Evolutionary conservation across 2,888 invertebrate genomes (phyloP).

Genomic region (Operophtera brumata): DNA sequence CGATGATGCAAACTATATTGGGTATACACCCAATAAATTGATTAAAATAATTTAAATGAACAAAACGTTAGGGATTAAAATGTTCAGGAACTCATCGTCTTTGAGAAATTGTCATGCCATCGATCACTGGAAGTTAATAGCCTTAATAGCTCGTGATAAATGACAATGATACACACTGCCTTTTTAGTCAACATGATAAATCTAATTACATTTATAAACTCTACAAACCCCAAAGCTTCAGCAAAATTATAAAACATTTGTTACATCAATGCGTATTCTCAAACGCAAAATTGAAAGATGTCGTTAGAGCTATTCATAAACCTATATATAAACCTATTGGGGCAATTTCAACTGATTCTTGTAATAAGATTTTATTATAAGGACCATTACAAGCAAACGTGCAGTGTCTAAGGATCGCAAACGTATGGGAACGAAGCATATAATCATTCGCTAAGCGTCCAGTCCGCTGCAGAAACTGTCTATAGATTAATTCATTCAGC

Average conservation of each 20-base stretch:
- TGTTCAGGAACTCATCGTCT: constrained; percentile 49
- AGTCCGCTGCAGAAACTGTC: background rate
- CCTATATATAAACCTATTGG: constrained; percentile 61
- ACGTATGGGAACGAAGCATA: constrained; percentile 58
- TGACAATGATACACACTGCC: constrained; percentile 32
- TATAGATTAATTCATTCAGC: background rate
- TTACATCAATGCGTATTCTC: too few species aligned
- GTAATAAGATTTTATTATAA: constrained; percentile 75
- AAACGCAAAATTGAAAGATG: constrained; percentile 52
- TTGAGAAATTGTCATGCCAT: constrained; percentile 59
- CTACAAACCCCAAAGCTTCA: too few species aligned
- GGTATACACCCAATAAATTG: constrained; percentile 59
- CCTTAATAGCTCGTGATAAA: constrained; percentile 53
- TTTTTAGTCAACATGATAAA: constrained; percentile 12
- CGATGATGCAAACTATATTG: constrained; percentile 61
- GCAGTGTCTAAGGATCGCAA: constrained; percentile 63
- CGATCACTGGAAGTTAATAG: constrained; percentile 55
- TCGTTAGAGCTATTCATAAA: constrained; percentile 46
- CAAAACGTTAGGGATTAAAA: constrained; percentile 61
- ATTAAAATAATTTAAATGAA: constrained; percentile 64
- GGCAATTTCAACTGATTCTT: constrained; percentile 57
- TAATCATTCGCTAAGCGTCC: constrained; percentile 52
- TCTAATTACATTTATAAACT: background rate
- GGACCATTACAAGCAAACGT: constrained; percentile 69
- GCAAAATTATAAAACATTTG: too few species aligned